Percentiles rank a stretch among this genome's conserved stretches.
phyloP scores from a whole-genome alignment of 2,113 vertebrate genomes.

The Lepus timidus region DNA sequence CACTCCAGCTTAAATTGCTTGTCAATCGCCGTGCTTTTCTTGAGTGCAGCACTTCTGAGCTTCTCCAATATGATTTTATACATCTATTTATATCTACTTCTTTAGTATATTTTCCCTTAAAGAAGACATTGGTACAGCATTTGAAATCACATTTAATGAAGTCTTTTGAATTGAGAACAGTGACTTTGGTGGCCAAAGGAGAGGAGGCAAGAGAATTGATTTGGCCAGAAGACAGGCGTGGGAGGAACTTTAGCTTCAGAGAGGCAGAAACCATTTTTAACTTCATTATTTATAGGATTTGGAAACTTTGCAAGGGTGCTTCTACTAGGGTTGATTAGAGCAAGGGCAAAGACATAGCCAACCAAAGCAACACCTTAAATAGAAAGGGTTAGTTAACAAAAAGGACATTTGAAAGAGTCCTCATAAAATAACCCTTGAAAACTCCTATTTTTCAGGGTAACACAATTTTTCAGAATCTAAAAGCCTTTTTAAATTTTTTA shows the following conservation, averaged over 20 bases:
- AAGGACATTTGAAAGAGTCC: neutral
- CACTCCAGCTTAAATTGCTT: conserved; percentile 89
- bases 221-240: neutral
- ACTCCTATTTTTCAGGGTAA: conserved; percentile 39
- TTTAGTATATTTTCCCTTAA: conserved; percentile 85
- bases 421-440: conserved; percentile 56
- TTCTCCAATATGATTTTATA: conserved; percentile 87
- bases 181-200: conserved; percentile 65
- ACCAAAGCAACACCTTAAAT: conserved; percentile 14
- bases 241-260: conserved; percentile 31
- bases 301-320: conserved; percentile 23
- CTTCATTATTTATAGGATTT: conserved; percentile 59
- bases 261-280: conserved; percentile 34
- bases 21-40: conserved; percentile 88
- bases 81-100: conserved; percentile 89
- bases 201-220: conserved; percentile 53
- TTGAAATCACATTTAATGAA: conserved; percentile 81
- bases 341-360: conserved; percentile 52
- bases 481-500: neutral
- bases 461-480: conserved; percentile 53
- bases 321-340: conserved; percentile 56
- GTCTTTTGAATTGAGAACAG: conserved; percentile 78
- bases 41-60: conserved; percentile 85
- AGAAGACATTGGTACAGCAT: conserved; percentile 82
- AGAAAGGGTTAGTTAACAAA: conserved; percentile 69